Conservation (phyloP, 2,113 vertebrate genomes). For the Neopipo cinnamomea region DNA sequence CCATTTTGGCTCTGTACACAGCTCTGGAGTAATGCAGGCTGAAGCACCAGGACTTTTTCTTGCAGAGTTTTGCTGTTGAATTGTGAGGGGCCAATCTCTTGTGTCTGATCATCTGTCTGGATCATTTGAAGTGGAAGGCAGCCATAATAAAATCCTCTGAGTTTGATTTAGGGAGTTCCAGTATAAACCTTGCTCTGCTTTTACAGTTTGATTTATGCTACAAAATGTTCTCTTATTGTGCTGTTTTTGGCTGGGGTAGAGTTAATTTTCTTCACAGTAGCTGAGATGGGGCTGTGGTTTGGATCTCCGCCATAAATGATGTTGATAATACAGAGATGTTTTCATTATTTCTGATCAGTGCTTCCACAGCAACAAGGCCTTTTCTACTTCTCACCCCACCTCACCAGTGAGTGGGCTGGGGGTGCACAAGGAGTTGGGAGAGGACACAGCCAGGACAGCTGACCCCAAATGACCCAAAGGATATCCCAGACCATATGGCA, state of each 20-base stretch:
- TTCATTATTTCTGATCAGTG: accelerated
- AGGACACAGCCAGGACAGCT: background rate
- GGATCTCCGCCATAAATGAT: background rate
- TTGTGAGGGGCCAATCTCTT: background rate
- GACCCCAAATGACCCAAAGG: background rate
- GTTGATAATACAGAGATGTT: background rate
- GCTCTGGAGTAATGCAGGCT: background rate
- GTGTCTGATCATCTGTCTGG: background rate
- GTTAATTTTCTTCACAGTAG: background rate
- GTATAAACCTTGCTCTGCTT: background rate
- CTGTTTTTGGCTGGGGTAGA: background rate
- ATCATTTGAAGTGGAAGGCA: background rate
- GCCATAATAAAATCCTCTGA: background rate
- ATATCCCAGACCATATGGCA: background rate
- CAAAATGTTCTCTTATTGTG: background rate
- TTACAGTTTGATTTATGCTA: background rate
- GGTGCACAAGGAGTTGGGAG: background rate
- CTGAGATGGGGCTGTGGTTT: background rate
- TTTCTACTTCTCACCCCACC: background rate
- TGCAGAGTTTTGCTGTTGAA: background rate
- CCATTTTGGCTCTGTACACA: background rate
- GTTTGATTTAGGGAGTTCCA: background rate
- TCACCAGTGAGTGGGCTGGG: accelerated
- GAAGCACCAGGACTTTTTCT: background rate
- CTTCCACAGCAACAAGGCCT: background rate